phyloP scores from a whole-genome alignment of 2,113 vertebrate species.

The Gambusia affinis region DNA sequence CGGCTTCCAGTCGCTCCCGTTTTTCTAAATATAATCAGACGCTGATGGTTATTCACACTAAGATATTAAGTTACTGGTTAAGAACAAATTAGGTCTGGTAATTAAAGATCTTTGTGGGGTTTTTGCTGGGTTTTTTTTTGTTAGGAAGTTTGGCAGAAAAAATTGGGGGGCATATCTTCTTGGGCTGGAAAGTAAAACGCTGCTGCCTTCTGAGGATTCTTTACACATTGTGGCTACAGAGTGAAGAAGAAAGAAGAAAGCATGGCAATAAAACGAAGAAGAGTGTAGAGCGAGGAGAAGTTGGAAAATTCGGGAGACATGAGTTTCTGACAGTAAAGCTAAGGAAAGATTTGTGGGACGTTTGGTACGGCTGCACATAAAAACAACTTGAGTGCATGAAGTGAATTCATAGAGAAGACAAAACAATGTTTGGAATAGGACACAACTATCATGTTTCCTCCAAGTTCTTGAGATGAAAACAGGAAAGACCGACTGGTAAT shows the following conservation, averaged over 20 bases:
- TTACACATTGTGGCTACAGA: conserved; percentile 34
- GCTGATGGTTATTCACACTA: no score
- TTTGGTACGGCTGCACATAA: background rate
- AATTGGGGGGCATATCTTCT: background rate
- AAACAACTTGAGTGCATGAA: background rate
- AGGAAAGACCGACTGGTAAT: no score
- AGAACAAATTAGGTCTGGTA: background rate
- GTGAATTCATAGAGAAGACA: background rate
- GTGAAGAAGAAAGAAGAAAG: conserved; percentile 1
- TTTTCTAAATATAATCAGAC: no score
- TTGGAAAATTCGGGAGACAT: background rate
- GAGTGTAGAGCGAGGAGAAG: background rate
- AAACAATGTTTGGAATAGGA: no score
- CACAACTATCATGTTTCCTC: no score
- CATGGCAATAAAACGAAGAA: conserved; percentile 11
- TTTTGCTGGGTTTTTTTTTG: background rate
- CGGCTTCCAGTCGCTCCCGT: background rate
- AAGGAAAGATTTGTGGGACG: background rate
- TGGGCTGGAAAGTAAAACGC: background rate
- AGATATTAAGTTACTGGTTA: background rate
- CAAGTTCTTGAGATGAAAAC: no score
- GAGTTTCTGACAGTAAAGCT: background rate
- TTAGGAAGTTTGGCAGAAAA: background rate
- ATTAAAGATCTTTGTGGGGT: background rate
- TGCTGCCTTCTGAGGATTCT: conserved; percentile 47